Evolutionary conservation across 2,888 invertebrate genomes (phyloP).

Genomic region (Parelbella ahira): DNA sequence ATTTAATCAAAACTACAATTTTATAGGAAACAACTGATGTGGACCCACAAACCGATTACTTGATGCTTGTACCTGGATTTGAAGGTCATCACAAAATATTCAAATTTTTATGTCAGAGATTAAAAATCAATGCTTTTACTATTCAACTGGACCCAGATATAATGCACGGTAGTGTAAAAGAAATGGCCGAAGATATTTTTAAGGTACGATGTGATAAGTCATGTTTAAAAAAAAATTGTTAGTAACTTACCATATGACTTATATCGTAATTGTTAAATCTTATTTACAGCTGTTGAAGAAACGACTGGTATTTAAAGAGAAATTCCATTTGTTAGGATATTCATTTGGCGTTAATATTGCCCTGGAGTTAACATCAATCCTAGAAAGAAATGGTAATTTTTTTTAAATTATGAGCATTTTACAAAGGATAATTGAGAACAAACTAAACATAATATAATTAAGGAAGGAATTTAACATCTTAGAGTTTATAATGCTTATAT

Average conservation of each 20-base stretch:
- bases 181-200: slow-evolving; percentile 3
- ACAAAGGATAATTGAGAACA: no score
- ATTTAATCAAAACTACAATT: background rate
- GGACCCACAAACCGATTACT: background rate
- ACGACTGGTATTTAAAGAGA: slow-evolving; percentile 33
- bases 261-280: background rate
- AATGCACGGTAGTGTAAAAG: background rate
- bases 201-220: no score
- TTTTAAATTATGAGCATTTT: no score
- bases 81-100: slow-evolving; percentile 4
- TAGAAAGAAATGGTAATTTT: slow-evolving; percentile 55
- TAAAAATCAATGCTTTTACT: slow-evolving; percentile 8
- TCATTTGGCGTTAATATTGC: slow-evolving; percentile 43
- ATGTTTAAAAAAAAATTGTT: no score
- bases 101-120: background rate
- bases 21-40: slow-evolving; percentile 1
- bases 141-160: slow-evolving; percentile 2
- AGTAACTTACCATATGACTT: no score
- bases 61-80: slow-evolving; percentile 12
- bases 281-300: slow-evolving; percentile 29
- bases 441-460: no score
- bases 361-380: slow-evolving; percentile 48
- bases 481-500: no score
- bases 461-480: no score
- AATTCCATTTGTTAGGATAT: slow-evolving; percentile 34